phyloP scores from a whole-genome alignment of 2,797 vertebrate species.

The Pangasius sanitwongsei region DNA sequence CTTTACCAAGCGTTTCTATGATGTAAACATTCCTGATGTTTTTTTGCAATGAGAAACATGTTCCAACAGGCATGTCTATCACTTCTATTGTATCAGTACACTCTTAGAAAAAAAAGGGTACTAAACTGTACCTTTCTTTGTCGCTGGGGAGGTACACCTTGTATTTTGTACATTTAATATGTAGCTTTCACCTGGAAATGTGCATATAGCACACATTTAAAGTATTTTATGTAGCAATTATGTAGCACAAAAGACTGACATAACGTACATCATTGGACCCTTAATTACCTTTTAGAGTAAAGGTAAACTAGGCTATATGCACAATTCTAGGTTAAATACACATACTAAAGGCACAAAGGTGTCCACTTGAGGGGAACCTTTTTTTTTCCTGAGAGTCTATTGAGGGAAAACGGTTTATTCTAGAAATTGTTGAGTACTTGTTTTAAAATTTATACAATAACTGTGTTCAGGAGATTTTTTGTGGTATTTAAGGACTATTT shows the following conservation, averaged over 20 bases:
- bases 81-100: conserved; percentile 40
- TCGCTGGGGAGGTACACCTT: neutral
- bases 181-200: neutral
- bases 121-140: conserved; percentile 4
- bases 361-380: neutral
- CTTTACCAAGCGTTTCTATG: conserved; percentile 32
- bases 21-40: conserved; percentile 47
- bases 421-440: conserved; percentile 52
- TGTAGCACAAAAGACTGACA: neutral
- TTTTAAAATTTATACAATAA: conserved; percentile 76
- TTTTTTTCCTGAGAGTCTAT: neutral
- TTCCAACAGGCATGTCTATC: conserved; percentile 32
- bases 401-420: conserved; percentile 37
- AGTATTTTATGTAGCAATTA: neutral
- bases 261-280: neutral
- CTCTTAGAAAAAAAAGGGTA: neutral
- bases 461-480: conserved; percentile 75
- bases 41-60: conserved; percentile 48
- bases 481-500: conserved; percentile 85
- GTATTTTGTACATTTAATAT: conserved; percentile 13
- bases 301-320: neutral
- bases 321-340: neutral
- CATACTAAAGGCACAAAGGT: neutral
- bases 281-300: neutral
- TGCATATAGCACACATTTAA: neutral